phyloP scores from a whole-genome alignment of 2,113 vertebrate species.

The Coptodon bakossiorum region DNA sequence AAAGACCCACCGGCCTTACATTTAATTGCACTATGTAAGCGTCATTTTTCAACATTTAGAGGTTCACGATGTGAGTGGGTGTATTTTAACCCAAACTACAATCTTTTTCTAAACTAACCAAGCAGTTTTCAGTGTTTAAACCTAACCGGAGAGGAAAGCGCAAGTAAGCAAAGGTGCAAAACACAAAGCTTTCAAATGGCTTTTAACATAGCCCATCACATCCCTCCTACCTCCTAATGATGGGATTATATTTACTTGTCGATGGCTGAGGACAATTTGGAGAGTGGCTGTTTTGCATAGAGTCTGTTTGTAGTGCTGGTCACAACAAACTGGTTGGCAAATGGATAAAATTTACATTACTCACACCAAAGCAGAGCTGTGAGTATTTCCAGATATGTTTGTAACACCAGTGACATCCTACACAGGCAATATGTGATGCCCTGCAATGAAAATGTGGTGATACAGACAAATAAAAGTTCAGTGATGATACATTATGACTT shows the following conservation, averaged over 20 bases:
- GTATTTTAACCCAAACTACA: not conserved
- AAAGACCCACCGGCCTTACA: not conserved
- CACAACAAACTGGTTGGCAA: not conserved
- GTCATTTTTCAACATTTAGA: not conserved
- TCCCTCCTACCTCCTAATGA: not conserved
- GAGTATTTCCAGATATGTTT: not conserved
- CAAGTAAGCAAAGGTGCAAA: not conserved
- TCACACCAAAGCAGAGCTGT: not conserved
- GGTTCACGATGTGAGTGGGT: not conserved
- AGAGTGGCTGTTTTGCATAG: not conserved
- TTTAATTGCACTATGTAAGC: not conserved
- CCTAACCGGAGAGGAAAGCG: rapidly evolving
- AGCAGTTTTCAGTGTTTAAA: not conserved
- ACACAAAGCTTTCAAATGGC: not conserved
- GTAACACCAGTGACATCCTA: not conserved
- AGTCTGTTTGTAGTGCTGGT: rapidly evolving
- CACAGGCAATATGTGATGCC: not conserved
- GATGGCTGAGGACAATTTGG: not conserved
- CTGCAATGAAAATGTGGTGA: not conserved
- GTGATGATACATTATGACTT: not conserved
- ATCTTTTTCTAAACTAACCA: not conserved
- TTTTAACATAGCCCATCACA: not conserved
- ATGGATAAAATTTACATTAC: not conserved
- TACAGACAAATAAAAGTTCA: not conserved
- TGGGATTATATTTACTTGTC: not conserved